Base-by-base conservation (phyloP, 2,113 vertebrate species). In the Willisornis vidua region DNA sequence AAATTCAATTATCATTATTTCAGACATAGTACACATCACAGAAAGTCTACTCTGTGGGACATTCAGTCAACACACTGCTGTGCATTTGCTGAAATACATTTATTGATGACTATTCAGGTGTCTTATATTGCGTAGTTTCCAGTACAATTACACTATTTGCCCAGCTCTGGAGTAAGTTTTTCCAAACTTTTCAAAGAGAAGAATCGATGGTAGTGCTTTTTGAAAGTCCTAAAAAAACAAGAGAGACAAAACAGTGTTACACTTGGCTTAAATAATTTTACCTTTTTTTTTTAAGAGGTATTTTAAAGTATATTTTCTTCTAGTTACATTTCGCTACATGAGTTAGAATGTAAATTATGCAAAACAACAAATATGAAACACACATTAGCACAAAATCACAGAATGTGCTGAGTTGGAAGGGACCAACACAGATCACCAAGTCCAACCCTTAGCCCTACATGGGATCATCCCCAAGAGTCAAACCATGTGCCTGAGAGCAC, bases 131-230 rank as follows among this genome's bases (percentile, higher is more conserved):
- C 23, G 77, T 33, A 62, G 74, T 79, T 80, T 62, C 66, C 63
- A 66, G 81, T 67, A 94, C 52, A 67, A 79, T 97, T 97, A 98
- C 18, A 98, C 88, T 90, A 98, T 98, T 94, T 98, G 94, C 31
- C 98, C 98, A 93, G 98, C 63, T 87, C 97, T 98, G 87, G 98
- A 99, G 94, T 98, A 98, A 25, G 96, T 89, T 94, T 97, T 97
- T 90, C 98, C 98, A 94, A 98, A 98, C 78, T 98, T 98, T 45
- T 98, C 98, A 12, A 98, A 99, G 83, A 98, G 94, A n/a, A 92
- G 87, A 92, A 98, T 97, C 1, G 98, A 95, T 73, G 98, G 96
- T 49, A 98, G 97, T 41, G 98, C 87, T 7, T 97, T 98, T 94
- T 98, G 97, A 92, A 99, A 99, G 70, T 98, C 97, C 99, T 99